These are phyloP conservation scores for Arvicanthis niloticus DNA, from an alignment of 2,113 vertebrate genomes.

Conservation along the genomic window DNA sequence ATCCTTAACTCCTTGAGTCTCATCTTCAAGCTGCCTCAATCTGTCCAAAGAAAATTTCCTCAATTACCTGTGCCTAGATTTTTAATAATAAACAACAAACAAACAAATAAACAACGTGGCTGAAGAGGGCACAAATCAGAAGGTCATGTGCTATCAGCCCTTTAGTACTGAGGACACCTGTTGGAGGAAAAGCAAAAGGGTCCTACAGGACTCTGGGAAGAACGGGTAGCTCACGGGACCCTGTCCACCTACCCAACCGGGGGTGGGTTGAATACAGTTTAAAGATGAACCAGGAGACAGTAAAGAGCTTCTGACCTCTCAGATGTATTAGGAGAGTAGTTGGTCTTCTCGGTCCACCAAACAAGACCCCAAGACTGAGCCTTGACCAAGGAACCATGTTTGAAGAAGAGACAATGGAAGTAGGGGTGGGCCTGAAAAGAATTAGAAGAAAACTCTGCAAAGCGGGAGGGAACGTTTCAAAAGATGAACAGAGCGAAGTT, in stretches of 20 bases:
- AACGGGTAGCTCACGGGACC: background rate
- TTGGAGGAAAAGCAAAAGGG: background rate
- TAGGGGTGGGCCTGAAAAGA: background rate
- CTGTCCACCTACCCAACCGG: no score
- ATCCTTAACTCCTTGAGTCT: background rate
- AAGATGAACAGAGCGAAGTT: background rate
- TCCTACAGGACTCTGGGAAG: background rate
- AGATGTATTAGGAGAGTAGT: background rate
- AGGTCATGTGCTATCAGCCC: background rate
- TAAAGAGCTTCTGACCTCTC: background rate
- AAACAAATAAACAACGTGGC: background rate
- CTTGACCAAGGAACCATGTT: background rate
- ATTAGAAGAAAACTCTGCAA: background rate
- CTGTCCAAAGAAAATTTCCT: background rate
- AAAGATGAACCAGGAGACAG: background rate
- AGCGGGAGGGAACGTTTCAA: background rate
- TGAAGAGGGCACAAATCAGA: background rate
- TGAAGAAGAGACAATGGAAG: background rate
- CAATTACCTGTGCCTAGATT: background rate
- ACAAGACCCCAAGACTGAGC: background rate
- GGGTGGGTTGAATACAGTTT: background rate
- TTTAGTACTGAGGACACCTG: slow-evolving; percentile 36
- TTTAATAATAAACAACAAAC: background rate
- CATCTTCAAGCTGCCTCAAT: background rate
- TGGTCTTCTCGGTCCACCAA: background rate